These are phyloP conservation scores for Mastacembelus armatus DNA, from an alignment of 2,797 vertebrate species.

Conservation along the genomic window DNA sequence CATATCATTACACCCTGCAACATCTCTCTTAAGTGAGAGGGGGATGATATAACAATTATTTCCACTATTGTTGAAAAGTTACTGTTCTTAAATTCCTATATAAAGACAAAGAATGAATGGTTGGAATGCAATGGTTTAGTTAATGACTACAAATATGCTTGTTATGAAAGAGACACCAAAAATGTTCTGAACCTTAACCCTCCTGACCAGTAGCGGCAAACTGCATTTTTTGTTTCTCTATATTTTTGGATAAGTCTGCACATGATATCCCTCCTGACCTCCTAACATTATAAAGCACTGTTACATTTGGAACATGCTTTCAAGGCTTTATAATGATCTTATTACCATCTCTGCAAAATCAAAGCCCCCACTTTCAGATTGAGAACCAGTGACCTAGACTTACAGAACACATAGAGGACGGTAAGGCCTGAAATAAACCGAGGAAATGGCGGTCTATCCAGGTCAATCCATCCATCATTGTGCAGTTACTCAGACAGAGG, in stretches of 20 bases:
- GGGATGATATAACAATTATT: slow-evolving; percentile 8
- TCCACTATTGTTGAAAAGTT: slow-evolving; percentile 5
- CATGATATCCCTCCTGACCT: not conserved
- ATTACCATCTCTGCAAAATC: slow-evolving; percentile 17
- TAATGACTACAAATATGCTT: not conserved
- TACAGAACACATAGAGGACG: slow-evolving; percentile 57
- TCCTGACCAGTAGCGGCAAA: slow-evolving; percentile 20
- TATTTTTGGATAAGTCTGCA: not conserved
- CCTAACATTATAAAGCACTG: not conserved
- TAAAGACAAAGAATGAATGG: too few species aligned
- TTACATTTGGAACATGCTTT: slow-evolving; percentile 18
- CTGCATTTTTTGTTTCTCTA: not conserved
- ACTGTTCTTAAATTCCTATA: too few species aligned
- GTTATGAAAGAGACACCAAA: slow-evolving; percentile 9
- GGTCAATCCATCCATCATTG: slow-evolving; percentile 85
- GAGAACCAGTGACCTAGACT: slow-evolving; percentile 63
- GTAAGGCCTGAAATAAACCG: slow-evolving; percentile 66
- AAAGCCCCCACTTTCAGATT: slow-evolving; percentile 24
- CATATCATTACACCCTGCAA: slow-evolving; percentile 31
- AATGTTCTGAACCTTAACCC: not conserved
- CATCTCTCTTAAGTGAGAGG: not conserved
- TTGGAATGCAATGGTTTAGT: slow-evolving; percentile 4
- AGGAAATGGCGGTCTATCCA: slow-evolving; percentile 79
- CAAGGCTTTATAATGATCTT: slow-evolving; percentile 11
- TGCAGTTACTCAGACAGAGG: slow-evolving; percentile 84